Conservation (phyloP, 2,797 vertebrate species). For the Syngnathus rostellatus region DNA sequence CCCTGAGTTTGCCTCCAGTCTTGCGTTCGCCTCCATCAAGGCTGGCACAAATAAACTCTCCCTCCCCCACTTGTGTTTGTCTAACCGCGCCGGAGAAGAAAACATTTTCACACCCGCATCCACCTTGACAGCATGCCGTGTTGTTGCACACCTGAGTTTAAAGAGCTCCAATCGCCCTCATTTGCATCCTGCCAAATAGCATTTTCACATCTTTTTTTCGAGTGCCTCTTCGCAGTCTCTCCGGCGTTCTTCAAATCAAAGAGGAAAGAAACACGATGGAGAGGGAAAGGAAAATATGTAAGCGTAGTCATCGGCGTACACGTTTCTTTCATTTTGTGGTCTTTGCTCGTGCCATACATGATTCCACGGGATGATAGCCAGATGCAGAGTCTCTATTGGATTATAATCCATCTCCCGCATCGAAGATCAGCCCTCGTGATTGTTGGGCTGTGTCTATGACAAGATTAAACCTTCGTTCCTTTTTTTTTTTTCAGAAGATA, state of each 20-base stretch:
- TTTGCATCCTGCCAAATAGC: slow-evolving; percentile 1
- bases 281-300: background rate
- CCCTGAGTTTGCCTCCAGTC: slow-evolving; percentile 18
- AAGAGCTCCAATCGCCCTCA: background rate
- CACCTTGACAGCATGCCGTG: background rate
- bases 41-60: background rate
- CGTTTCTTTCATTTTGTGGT: slow-evolving; percentile 25
- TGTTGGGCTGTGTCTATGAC: slow-evolving; percentile 58
- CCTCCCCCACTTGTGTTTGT: background rate
- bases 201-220: background rate
- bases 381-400: slow-evolving; percentile 53
- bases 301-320: background rate
- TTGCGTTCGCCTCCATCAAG: background rate
- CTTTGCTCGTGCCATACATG: slow-evolving; percentile 39
- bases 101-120: background rate
- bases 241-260: background rate
- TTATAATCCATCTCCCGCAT: slow-evolving; percentile 63
- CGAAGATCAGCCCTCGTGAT: slow-evolving; percentile 60
- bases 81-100: background rate
- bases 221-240: background rate
- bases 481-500: slow-evolving; percentile 46
- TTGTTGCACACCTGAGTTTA: background rate
- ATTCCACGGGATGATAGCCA: slow-evolving; percentile 53
- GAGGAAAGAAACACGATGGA: background rate
- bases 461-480: slow-evolving; percentile 51